Base-by-base conservation (phyloP, 2,113 vertebrate genomes). In the Hippocampus mohnikei region DNA sequence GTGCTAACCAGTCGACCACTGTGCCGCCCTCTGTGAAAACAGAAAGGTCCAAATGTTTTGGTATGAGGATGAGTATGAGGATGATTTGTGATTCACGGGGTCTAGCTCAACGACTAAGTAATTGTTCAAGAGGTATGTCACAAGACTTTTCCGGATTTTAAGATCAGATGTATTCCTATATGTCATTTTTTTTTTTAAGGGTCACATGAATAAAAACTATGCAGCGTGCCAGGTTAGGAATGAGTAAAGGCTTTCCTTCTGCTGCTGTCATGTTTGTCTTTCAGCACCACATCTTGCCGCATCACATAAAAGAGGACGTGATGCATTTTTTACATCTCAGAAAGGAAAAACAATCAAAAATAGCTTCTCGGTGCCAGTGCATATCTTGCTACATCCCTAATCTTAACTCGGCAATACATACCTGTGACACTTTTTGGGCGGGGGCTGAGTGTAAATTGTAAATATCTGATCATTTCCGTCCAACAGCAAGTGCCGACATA, bases 401-500 rank as follows among this genome's bases (percentile, higher is more conserved):
- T 78, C 80, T 77, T 69, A 73, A 77, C 78, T 79, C 75, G 52
- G 76, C n/a, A 0, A 64, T 75, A 16, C 21, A 42, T 15, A 44
- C 40, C 18, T 9, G 71, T 68, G 66, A 42, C 46, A 10, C 59
- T 50, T 78, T 73, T 68, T 10, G 16, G 16, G 70, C 44, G 61
- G 61, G 53, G 68, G 61, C 13, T 68, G 73, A 63, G 69, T 67
- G 67, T 79, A 81, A 81, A 79, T 78, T 62, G 73, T 88, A 83
- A 87, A 84, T 87, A 84, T 75, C 73, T 78, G 77, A 84, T 83
- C 74, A 85, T 73, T 88, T 84, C 84, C 90, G 87, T 85, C 88
- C 90, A 81, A 82, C 66, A 85, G 70, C 76, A 71, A 86, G 73
- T 64, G 64, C 73, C 81, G 74, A 84, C 87, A 88, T 88, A 88